Evolutionary conservation across 2,113 vertebrate species (phyloP), one percentile per base, ranked within the genome.

Genomic region (Balaenoptera acutorostrata): DNA sequence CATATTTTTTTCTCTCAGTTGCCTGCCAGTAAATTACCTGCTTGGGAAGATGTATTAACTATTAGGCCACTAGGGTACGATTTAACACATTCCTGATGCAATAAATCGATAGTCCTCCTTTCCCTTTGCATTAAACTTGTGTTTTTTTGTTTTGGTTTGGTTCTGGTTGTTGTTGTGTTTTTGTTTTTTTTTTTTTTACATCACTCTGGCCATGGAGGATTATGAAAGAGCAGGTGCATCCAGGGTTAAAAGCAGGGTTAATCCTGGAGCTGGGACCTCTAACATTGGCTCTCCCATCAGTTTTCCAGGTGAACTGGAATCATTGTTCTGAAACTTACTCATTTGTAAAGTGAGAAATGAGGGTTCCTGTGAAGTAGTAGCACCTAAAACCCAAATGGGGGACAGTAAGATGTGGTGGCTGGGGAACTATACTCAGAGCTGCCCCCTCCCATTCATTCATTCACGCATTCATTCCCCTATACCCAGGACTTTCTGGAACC

Each of bases 21-120:
- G 7, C n/a, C 84, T 33, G 6, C 23, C 89, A 90, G 80, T 92
- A 93, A 93, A 85, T 92, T 68, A 83, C 41, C 83, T 96, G 74
- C 64, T 92, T 95, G 93, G 88, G 88, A 94, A 94, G 85, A 89
- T 41, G 36, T 82, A 94, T 96, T 75, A 88, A 85, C 77, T 91
- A 82, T 12, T 12, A 61, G 41, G 88, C 92, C 95, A 81, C 78
- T 6, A 52, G 92, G 59, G 94, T 64, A 94, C 3, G 0, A 95
- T 94, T 89, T 88, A 85, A 87, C 85, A 92, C 74, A 72, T 84
- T 88, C 29, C 46, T 80, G 33, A 33, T 41, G 63, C 55, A 90
- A 87, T 92, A 86, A 95, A 96, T 94, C 96, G 95, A 85, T 9
- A 41, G 18, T 39, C n/a, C 14, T 83, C 72, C n/a, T 93, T 92